Base-by-base conservation (phyloP, 1,140 invertebrate species). In the Diorhabda carinulata region DNA sequence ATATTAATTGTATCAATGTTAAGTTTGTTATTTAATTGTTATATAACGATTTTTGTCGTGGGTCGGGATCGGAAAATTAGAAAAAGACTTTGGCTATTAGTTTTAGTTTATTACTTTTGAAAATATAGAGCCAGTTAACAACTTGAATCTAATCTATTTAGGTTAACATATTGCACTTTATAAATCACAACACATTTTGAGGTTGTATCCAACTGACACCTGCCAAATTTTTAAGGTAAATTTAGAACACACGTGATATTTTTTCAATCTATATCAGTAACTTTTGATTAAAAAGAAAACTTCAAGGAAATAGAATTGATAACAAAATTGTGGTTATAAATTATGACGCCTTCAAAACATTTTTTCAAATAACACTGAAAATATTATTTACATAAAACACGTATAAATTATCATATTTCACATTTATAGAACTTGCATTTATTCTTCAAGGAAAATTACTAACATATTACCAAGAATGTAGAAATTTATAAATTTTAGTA, bases 201-300 rank as follows among this genome's bases (percentile, higher is more conserved):
- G 52, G 52, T 7, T 56, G 6, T 6, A 7, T 6, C 52, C 6
- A n/a, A 6, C n/a, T 60, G 58, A 63, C 61, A 63, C 25, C 10
- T 63, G 61, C 61, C 61, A 63, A 63, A 63, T 25, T 44, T 63
- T 42, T 47, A 47, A 8, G 44, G 8, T 63, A 63, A 63, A 63
- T 25, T 63, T 44, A 63, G 61, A 52, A 7, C 41, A 25, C 61
- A 63, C 61, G 61, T 63, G 61, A 63, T 25, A 25, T 63, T 9
- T 5, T 47, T 25, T 25, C 25, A 25, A 25, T 25, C 25, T 25
- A 25, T 25, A 25, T 25, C 25, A 25, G 25, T 25, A 25, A 25
- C 25, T 25, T 25, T 25, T 25, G 25, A 25, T 25, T 1, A 25
- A 25, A 25, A 25, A 25, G 25, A 25, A 25, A 25, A 25, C 25